Evolutionary conservation across 1,140 invertebrate species (phyloP).

Genomic region (Pogonognathellus flavescens): DNA sequence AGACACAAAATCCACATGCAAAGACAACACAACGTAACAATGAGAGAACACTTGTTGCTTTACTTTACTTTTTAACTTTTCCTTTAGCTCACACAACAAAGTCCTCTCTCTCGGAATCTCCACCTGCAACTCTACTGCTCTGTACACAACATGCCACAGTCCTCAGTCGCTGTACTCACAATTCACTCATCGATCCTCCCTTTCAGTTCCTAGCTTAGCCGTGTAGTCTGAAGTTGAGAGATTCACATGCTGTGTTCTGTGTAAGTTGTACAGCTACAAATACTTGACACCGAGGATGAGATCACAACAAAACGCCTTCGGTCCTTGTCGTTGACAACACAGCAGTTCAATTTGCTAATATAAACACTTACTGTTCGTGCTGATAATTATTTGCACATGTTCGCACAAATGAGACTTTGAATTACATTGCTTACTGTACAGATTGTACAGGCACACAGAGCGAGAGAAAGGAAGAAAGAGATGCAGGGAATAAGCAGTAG

Average conservation of each 20-base stretch:
- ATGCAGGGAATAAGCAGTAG: too few relatives aligned
- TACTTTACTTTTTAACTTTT: neutral
- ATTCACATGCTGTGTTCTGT: too few relatives aligned
- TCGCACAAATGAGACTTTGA: neutral
- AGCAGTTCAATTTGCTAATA: neutral
- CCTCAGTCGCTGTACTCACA: too few relatives aligned
- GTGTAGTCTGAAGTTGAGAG: too few relatives aligned
- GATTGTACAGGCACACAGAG: neutral
- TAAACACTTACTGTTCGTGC: too few relatives aligned
- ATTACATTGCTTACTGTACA: too few relatives aligned
- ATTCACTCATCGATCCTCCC: too few relatives aligned
- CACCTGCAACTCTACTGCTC: too few relatives aligned
- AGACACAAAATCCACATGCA: slow-evolving; percentile 1
- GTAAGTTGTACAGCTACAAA: neutral
- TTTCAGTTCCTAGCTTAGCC: too few relatives aligned
- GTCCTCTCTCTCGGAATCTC: too few relatives aligned
- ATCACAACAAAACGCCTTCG: neutral
- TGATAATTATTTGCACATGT: neutral
- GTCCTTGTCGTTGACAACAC: neutral
- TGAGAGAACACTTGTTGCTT: slow-evolving; percentile 20
- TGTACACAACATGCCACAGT: too few relatives aligned
- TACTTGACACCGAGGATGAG: neutral
- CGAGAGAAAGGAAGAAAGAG: neutral
- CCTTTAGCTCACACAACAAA: slow-evolving; percentile 6
- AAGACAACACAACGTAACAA: slow-evolving; percentile 1